These are phyloP conservation scores for Labroides dimidiatus DNA, from an alignment of 2,797 vertebrate genomes.

Conservation along the genomic window DNA sequence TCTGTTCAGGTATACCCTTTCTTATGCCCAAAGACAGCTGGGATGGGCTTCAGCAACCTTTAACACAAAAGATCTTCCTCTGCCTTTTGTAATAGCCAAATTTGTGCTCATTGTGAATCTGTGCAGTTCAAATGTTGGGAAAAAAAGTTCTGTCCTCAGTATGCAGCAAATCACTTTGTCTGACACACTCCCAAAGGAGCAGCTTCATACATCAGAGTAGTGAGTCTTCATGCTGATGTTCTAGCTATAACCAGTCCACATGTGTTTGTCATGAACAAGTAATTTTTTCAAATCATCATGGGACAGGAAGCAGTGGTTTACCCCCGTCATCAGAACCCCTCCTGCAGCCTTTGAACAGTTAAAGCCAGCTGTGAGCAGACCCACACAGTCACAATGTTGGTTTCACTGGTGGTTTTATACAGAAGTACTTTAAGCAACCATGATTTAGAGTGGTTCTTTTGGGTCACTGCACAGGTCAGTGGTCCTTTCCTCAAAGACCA, in stretches of 20 bases:
- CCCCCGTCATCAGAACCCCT: conserved; percentile 39
- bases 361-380: conserved; percentile 31
- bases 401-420: conserved; percentile 68
- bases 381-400: conserved; percentile 41
- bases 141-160: too few relatives aligned
- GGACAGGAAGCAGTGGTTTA: conserved; percentile 51
- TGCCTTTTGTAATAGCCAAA: too few relatives aligned
- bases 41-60: too few relatives aligned
- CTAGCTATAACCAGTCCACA: background rate
- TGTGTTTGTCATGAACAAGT: conserved; percentile 33
- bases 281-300: conserved; percentile 44
- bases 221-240: too few relatives aligned
- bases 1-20: too few relatives aligned
- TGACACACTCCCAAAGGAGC: too few relatives aligned
- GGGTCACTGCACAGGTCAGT: conserved; percentile 55
- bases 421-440: conserved; percentile 58
- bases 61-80: too few relatives aligned
- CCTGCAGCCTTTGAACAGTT: conserved; percentile 29
- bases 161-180: too few relatives aligned
- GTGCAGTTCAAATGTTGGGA: too few relatives aligned
- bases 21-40: too few relatives aligned
- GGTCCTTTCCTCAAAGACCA: conserved; percentile 47
- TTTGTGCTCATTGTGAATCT: too few relatives aligned
- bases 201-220: too few relatives aligned
- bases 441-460: conserved; percentile 63